A percentile compares a stretch with the other conserved stretches of the same genome.
Conservation (phyloP, 2,888 invertebrate species). For the Catonia carolina region DNA sequence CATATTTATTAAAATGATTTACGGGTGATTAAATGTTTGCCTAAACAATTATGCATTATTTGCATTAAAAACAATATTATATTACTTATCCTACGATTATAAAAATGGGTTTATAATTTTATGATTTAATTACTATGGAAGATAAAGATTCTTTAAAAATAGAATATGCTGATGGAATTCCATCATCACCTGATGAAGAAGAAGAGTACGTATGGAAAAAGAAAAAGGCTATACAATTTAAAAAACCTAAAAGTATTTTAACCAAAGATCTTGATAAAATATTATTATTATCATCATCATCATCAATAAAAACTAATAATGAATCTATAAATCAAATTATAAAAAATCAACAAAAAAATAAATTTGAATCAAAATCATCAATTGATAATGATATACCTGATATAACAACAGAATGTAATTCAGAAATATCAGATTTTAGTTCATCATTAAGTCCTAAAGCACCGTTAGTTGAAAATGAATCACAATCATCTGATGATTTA, state of each 20-base stretch:
- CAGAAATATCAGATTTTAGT: slow-evolving; percentile 5
- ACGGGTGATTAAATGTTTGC: no score
- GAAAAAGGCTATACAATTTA: slow-evolving; percentile 20
- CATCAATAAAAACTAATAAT: not conserved
- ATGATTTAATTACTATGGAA: slow-evolving; percentile 12
- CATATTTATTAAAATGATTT: no score
- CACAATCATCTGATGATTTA: no score
- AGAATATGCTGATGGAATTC: slow-evolving; percentile 18
- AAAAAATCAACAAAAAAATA: not conserved
- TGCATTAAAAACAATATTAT: no score
- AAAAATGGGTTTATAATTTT: not conserved
- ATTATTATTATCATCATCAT: no score
- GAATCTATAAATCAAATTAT: not conserved
- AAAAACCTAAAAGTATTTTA: not conserved
- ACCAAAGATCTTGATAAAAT: not conserved
- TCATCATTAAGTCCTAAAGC: slow-evolving; percentile 19
- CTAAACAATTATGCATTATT: no score
- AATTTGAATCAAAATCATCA: slow-evolving; percentile 2
- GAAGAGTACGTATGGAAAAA: slow-evolving; percentile 23
- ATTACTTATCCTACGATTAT: no score
- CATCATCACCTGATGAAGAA: not conserved
- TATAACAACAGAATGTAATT: slow-evolving; percentile 4
- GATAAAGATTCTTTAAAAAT: slow-evolving; percentile 13
- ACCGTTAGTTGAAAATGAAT: slow-evolving; percentile 11
- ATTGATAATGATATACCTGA: slow-evolving; percentile 12